Conservation (phyloP, 1,140 invertebrate genomes). For the Archegozetes longisetosus region DNA sequence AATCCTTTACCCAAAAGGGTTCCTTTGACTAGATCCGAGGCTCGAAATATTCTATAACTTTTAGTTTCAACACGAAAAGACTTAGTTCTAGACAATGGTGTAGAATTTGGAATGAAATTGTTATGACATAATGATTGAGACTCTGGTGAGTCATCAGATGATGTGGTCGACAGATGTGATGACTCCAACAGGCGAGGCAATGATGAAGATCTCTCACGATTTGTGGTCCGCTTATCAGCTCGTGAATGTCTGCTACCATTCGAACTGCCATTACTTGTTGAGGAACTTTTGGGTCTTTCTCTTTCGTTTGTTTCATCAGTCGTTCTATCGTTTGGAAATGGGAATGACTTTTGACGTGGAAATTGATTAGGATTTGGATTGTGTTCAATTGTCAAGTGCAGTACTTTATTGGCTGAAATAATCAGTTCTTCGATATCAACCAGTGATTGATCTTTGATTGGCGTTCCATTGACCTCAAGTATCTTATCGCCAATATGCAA, state of each 20-base stretch:
- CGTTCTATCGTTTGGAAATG: no score
- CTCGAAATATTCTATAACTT: slow-evolving; percentile 68
- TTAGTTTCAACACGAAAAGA: slow-evolving; percentile 63
- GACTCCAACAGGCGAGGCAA: slow-evolving; percentile 7
- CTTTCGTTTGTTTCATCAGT: no score
- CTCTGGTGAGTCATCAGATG: not conserved
- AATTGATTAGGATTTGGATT: slow-evolving; percentile 46
- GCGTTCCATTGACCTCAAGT: slow-evolving; percentile 75
- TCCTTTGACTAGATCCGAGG: slow-evolving; percentile 70
- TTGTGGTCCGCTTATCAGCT: not conserved
- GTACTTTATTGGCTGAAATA: slow-evolving; percentile 21
- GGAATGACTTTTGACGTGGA: not conserved
- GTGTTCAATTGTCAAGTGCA: slow-evolving; percentile 67
- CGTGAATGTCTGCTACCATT: no score
- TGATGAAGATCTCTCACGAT: slow-evolving; percentile 15
- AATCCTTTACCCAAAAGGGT: slow-evolving; percentile 80
- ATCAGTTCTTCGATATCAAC: slow-evolving; percentile 28
- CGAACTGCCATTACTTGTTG: no score
- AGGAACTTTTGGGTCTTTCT: no score
- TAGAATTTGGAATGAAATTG: slow-evolving; percentile 38
- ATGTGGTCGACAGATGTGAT: not conserved
- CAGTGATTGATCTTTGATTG: slow-evolving; percentile 43
- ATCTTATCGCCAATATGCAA: slow-evolving; percentile 77
- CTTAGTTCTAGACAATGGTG: slow-evolving; percentile 50
- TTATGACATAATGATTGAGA: not conserved